phyloP scores from a whole-genome alignment of 2,113 vertebrate genomes.

The Labeo catla region DNA sequence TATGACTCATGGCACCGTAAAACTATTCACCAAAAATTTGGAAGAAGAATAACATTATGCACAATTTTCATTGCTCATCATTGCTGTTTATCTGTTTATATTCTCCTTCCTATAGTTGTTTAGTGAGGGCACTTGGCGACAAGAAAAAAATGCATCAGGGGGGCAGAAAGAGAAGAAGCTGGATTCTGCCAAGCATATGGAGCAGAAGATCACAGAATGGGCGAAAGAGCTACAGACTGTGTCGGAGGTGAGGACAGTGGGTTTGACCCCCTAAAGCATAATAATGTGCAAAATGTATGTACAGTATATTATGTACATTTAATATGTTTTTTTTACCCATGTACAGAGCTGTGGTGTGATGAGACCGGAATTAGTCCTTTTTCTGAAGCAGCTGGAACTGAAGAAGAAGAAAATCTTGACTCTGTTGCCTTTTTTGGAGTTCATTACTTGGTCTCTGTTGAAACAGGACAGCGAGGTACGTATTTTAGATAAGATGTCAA shows the following conservation, averaged over 20 bases:
- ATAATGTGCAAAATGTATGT: background rate
- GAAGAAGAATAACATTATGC: background rate
- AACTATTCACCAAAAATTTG: background rate
- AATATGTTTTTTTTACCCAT: background rate
- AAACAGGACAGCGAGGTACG: conserved; percentile 54
- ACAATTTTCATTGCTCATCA: background rate
- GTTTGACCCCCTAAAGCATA: background rate
- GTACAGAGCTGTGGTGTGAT: conserved; percentile 51
- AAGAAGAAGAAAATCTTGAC: conserved; percentile 50
- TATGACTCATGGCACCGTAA: background rate
- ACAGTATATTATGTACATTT: background rate
- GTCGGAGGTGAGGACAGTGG: conserved; percentile 48
- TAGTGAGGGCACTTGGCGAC: background rate
- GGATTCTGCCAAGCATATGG: background rate
- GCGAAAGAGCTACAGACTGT: conserved; percentile 58
- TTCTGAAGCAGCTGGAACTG: conserved; percentile 56
- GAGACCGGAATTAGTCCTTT: conserved; percentile 48
- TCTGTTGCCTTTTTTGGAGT: conserved; percentile 61
- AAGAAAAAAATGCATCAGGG: background rate
- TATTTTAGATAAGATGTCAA: conserved; percentile 13
- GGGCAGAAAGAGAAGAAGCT: conserved; percentile 37
- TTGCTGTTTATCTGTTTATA: background rate
- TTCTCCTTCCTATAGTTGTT: conserved; percentile 29
- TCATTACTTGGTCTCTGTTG: conserved; percentile 63
- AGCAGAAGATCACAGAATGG: conserved; percentile 61